phyloP scores from a whole-genome alignment of 1,140 invertebrate genomes.

The Acromyrmex heyeri region DNA sequence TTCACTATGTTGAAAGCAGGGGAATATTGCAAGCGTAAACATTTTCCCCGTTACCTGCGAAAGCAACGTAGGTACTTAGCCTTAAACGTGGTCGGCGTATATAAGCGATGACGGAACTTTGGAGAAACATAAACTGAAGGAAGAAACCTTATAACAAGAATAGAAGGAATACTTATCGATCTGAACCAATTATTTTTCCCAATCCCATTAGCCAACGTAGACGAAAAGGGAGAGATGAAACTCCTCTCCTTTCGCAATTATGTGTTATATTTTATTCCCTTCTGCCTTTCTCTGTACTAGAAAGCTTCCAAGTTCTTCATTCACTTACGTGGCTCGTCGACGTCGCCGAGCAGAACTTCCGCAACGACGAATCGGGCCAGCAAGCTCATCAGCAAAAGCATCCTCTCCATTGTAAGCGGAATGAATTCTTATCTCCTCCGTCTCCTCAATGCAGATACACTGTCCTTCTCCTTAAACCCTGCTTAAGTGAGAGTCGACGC shows the following conservation, averaged over 20 bases:
- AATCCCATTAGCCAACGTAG: conserved; percentile 34
- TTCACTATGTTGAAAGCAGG: conserved; percentile 49
- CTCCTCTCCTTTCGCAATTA: neutral
- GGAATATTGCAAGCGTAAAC: conserved; percentile 52
- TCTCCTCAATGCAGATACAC: conserved; percentile 17
- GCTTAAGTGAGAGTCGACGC: conserved; percentile 41
- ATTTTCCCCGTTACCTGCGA: conserved; percentile 42
- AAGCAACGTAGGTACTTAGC: conserved; percentile 42
- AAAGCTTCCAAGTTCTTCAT: conserved; percentile 59
- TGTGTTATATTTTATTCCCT: conserved; percentile 41
- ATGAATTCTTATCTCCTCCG: conserved; percentile 24
- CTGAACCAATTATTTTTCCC: conserved; percentile 49
- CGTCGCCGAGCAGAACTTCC: conserved; percentile 73
- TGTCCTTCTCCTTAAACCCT: conserved; percentile 44
- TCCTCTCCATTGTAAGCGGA: conserved; percentile 72
- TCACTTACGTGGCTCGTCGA: conserved; percentile 81
- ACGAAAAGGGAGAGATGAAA: neutral
- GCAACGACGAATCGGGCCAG: conserved; percentile 75
- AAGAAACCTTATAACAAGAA: conserved; percentile 17
- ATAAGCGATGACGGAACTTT: conserved; percentile 32
- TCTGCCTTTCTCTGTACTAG: neutral
- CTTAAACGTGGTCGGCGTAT: conserved; percentile 40
- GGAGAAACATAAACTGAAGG: conserved; percentile 10
- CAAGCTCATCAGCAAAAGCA: conserved; percentile 75
- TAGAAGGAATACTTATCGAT: conserved; percentile 11